These are phyloP conservation scores for Tinea pellionella DNA, from an alignment of 2,888 invertebrate species.

Conservation along the genomic window DNA sequence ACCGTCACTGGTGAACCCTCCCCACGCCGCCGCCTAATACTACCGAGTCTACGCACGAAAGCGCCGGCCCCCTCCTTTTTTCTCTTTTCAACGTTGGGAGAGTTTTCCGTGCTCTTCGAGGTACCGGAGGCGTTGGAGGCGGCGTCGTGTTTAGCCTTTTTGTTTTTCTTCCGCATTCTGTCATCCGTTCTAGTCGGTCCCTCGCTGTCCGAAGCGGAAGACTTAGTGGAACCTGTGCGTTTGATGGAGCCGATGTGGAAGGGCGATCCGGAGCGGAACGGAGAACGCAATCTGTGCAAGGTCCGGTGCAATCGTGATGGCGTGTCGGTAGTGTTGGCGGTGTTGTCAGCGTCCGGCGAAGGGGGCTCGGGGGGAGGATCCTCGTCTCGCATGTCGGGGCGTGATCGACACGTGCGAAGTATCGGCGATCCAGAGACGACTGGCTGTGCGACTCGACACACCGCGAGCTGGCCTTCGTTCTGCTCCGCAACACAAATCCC, in stretches of 20 bases:
- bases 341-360: constrained; percentile 25
- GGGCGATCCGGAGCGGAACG: constrained; percentile 64
- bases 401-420: constrained; percentile 20
- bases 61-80: constrained; percentile 45
- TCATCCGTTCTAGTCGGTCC: constrained; percentile 51
- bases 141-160: constrained; percentile 47
- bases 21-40: constrained; percentile 46
- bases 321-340: constrained; percentile 29
- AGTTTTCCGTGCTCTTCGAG: constrained; percentile 42
- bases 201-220: constrained; percentile 61
- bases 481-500: constrained; percentile 7
- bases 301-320: constrained; percentile 60
- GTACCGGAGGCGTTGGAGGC: constrained; percentile 28
- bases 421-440: constrained; percentile 36
- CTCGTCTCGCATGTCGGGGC: constrained; percentile 40
- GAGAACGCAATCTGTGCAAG: constrained; percentile 57
- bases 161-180: constrained; percentile 65
- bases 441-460: constrained; percentile 29
- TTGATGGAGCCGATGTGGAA: constrained; percentile 62
- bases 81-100: constrained; percentile 43
- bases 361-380: constrained; percentile 36
- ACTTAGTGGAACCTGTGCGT: constrained; percentile 53
- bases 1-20: constrained; percentile 32
- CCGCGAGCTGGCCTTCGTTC: constrained; percentile 19
- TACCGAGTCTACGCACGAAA: constrained; percentile 52